These are phyloP conservation scores for Calvadosia cruxmelitensis DNA, from an alignment of 30 jellyfish, hydroid and myxozoan species.

Conservation along the genomic window DNA sequence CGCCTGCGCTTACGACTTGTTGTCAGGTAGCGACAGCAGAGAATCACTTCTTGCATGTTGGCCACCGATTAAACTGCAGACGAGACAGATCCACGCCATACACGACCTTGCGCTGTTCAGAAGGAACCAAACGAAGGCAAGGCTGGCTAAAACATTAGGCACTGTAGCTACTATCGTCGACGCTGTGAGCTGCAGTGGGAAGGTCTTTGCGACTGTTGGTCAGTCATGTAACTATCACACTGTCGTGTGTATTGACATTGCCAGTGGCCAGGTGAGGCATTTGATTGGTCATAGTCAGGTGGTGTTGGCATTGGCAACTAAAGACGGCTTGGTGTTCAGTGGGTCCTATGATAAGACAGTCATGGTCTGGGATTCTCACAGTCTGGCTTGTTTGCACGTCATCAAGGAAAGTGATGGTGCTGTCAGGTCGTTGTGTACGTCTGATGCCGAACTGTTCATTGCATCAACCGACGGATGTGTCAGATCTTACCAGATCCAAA, in stretches of 20 bases:
- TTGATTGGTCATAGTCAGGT: conserved; percentile 62
- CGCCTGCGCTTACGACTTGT: not conserved
- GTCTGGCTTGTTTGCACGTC: conserved; percentile 39
- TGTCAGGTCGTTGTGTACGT: conserved; percentile 42
- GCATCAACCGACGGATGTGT: conserved; percentile 68
- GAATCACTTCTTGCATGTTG: conserved; percentile 24
- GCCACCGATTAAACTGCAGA: conserved; percentile 51
- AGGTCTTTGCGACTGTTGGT: conserved; percentile 29
- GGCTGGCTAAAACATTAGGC: conserved; percentile 22
- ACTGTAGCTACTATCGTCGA: conserved; percentile 24
- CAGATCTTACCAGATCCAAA: conserved; percentile 34
- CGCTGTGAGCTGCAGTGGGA: conserved; percentile 10
- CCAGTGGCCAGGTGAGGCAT: conserved; percentile 31
- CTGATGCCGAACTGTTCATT: conserved; percentile 35
- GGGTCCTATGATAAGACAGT: conserved; percentile 65
- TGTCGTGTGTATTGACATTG: conserved; percentile 20
- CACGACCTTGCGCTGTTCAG: conserved; percentile 53
- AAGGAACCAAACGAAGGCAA: conserved; percentile 9
- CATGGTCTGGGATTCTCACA: conserved; percentile 58
- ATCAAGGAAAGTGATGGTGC: conserved; percentile 58
- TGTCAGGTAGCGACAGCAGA: conserved; percentile 53
- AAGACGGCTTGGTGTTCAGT: conserved; percentile 30
- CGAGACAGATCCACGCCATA: conserved; percentile 48
- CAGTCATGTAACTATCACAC: conserved; percentile 11
- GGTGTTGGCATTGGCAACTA: conserved; percentile 43